phyloP scores from a whole-genome alignment of 2,888 invertebrate species.

The Athrips mouffetella region DNA sequence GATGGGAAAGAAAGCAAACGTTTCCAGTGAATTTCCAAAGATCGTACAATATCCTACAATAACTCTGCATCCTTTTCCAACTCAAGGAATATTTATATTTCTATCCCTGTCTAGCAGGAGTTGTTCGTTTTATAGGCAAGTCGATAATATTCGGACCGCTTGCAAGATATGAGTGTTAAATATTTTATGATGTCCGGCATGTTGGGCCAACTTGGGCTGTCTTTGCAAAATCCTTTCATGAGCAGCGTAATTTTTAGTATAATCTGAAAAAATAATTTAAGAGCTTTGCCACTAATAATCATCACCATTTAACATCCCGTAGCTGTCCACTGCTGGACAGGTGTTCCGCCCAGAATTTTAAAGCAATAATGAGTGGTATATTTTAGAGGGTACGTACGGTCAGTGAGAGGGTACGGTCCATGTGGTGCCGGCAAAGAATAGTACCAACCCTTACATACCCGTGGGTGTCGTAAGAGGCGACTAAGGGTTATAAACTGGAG shows the following conservation, averaged over 20 bases:
- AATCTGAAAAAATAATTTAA: no score
- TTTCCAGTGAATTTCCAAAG: conserved; percentile 72
- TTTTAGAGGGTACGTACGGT: no score
- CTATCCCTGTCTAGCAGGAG: conserved; percentile 56
- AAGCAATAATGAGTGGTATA: no score
- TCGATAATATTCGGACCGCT: conserved; percentile 74
- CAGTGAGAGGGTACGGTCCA: no score
- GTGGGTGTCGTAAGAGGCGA: no score
- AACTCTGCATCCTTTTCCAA: conserved; percentile 56
- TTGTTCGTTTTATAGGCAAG: conserved; percentile 69
- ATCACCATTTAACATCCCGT: no score
- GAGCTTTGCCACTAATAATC: no score
- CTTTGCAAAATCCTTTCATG: background rate
- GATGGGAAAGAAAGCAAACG: conserved; percentile 75
- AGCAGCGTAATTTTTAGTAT: background rate
- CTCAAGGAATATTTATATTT: conserved; percentile 43
- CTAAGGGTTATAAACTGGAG: no score
- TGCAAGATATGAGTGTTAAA: conserved; percentile 70
- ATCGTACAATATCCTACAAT: conserved; percentile 72
- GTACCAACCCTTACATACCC: no score
- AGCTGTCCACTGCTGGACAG: no score
- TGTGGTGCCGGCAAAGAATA: no score
- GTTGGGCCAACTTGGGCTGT: conserved; percentile 10
- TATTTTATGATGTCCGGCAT: conserved; percentile 73
- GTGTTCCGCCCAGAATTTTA: no score